Evolutionary conservation across 2,797 vertebrate species (phyloP).

Genomic region (Babyrousa celebensis): DNA sequence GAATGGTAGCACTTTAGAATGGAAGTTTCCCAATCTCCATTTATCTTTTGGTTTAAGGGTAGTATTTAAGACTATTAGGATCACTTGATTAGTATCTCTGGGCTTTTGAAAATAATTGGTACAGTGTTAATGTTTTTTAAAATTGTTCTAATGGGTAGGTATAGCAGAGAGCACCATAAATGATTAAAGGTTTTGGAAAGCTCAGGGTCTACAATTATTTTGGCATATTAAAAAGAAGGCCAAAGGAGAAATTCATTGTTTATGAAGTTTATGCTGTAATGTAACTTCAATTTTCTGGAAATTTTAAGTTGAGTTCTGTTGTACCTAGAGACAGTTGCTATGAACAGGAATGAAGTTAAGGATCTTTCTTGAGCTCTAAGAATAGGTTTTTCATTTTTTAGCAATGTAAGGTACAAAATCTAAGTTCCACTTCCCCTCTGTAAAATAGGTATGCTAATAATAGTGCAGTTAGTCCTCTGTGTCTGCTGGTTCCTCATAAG

Average conservation of each 20-base stretch:
- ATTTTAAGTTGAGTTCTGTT: constrained; percentile 65
- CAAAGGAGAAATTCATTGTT: constrained; percentile 65
- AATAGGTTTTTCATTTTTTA: constrained; percentile 53
- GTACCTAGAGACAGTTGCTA: constrained; percentile 53
- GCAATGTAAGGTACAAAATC: background rate
- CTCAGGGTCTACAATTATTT: constrained; percentile 73
- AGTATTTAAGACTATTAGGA: constrained; percentile 83
- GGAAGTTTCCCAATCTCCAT: constrained; percentile 78
- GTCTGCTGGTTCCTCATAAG: background rate
- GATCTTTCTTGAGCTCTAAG: constrained; percentile 64
- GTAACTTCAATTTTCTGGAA: constrained; percentile 65
- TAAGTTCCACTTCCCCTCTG: background rate
- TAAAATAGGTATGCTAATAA: constrained; percentile 11
- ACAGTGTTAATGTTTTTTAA: constrained; percentile 81
- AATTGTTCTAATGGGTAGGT: constrained; percentile 85
- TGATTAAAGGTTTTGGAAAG: constrained; percentile 80
- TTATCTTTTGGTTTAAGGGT: constrained; percentile 80
- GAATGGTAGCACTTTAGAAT: constrained; percentile 79
- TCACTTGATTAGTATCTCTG: constrained; percentile 83
- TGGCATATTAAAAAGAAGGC: constrained; percentile 69
- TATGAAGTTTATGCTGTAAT: constrained; percentile 64
- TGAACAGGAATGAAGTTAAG: constrained; percentile 24
- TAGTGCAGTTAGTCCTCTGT: background rate
- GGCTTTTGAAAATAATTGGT: constrained; percentile 87
- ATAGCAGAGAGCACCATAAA: constrained; percentile 69